Evolutionary conservation across 2,113 vertebrate species (phyloP), one percentile per base, ranked within the genome.

Genomic region (Tricholaema leucomelas): DNA sequence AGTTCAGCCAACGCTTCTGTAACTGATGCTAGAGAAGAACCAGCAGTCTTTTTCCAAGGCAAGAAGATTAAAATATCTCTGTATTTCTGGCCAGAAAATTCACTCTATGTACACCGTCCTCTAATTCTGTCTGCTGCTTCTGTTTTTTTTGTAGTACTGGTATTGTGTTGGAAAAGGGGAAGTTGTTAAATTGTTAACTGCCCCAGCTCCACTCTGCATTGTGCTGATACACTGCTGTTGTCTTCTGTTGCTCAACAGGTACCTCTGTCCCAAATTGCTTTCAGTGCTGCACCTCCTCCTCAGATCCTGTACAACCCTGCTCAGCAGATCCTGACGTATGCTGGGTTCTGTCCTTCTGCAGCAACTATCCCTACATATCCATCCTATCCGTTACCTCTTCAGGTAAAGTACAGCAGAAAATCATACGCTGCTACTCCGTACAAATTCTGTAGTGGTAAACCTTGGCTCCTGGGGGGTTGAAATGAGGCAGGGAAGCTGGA

Each of bases 241-340:
- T 78, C 28, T 85, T 84, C 58, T 81, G 24, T 79, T 79, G 61
- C 75, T 89, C 76, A 91, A 92, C 97, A 99, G 98, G 98, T 98
- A 46, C 98, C 98, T 1, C 61, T 97, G 91, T 96, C 97, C 70
- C 98, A 97, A 88, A 90, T 97, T 9, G 95, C 97, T 71, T 97
- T 97, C 27, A 97, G 97, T 87, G 97, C 98, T 0, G 88, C 97
- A 3, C 93, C 98, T 5, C 97, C 98, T 5, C 98, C 99, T 55
- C 98, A 98, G 96, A 98, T 98, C 91, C 96, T 99, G 59, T 99
- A 98, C 96, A 99, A 98, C 90, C 98, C 99, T 2, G 97, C 98
- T 13, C 99, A 99, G 95, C 98, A 99, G 94, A 97, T 99, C 95
- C 93, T 99, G 90, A 98, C 98, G 10, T 99, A 98, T 1, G 30